These are phyloP conservation scores for Drosophila incognita DNA, from an alignment of 2,888 invertebrate species.

Conservation along the genomic window DNA sequence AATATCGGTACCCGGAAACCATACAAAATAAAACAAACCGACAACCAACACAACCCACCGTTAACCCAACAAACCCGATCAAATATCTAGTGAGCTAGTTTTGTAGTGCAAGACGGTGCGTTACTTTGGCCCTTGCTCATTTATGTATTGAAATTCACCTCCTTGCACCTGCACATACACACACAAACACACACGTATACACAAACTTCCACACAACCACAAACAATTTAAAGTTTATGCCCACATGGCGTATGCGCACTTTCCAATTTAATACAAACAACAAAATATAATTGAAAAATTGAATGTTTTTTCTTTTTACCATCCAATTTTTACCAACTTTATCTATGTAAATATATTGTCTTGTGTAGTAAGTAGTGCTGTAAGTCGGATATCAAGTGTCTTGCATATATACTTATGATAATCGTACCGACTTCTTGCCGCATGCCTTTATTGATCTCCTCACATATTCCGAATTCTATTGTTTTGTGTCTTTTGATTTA, in stretches of 20 bases:
- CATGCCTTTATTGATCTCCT: slow-evolving; percentile 55
- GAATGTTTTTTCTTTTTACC: slow-evolving; percentile 62
- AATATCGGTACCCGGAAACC: slow-evolving; percentile 12
- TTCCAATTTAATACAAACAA: slow-evolving; percentile 13
- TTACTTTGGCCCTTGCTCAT: slow-evolving; percentile 60
- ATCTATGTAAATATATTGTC: slow-evolving; percentile 40
- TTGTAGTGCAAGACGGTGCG: slow-evolving; percentile 54
- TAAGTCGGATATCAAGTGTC: slow-evolving; percentile 38
- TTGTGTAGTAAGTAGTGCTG: slow-evolving; percentile 54
- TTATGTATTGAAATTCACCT: slow-evolving; percentile 41
- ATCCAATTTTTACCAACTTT: slow-evolving; percentile 19
- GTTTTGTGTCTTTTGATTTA: slow-evolving; percentile 12
- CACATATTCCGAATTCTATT: slow-evolving; percentile 1
- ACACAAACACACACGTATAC: slow-evolving; percentile 31
- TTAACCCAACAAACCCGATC: slow-evolving; percentile 27
- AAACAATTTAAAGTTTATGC: slow-evolving; percentile 44
- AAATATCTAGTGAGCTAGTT: slow-evolving; percentile 41
- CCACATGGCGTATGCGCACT: slow-evolving; percentile 57
- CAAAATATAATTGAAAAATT: slow-evolving; percentile 27
- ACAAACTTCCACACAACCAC: slow-evolving; percentile 29
- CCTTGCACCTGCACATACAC: slow-evolving; percentile 50
- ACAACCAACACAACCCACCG: slow-evolving; percentile 30
- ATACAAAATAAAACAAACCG: slow-evolving; percentile 13
- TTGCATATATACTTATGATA: slow-evolving; percentile 45
- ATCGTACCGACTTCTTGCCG: slow-evolving; percentile 43